A percentile compares a stretch with the other conserved stretches of the same genome.
These are phyloP conservation scores for Adelphocoris suturalis DNA, from an alignment of 2,888 invertebrate species.

Conservation along the genomic window DNA sequence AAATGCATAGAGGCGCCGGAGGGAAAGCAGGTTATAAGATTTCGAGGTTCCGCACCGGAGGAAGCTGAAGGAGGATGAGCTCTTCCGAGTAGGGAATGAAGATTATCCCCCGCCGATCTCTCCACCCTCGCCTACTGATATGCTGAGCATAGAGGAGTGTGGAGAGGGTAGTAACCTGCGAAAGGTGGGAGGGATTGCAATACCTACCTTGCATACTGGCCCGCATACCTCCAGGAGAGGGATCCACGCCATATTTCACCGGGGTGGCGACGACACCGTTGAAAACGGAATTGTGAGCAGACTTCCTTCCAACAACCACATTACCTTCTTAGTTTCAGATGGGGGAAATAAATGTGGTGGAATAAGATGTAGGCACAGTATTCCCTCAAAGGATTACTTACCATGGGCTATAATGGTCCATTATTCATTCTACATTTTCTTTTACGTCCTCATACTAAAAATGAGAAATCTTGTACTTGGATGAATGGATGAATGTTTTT, in stretches of 20 bases:
- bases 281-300: conserved; percentile 4
- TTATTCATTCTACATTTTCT: background rate
- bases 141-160: background rate
- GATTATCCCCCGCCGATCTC: conserved; percentile 18
- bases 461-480: too few relatives aligned
- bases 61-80: background rate
- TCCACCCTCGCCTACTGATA: background rate
- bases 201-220: conserved; percentile 46
- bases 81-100: conserved; percentile 28
- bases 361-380: background rate
- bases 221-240: conserved; percentile 41
- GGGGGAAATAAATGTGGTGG: background rate
- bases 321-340: background rate
- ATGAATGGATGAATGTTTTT: too few relatives aligned
- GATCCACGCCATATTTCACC: conserved; percentile 48
- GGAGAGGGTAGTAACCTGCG: background rate
- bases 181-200: background rate
- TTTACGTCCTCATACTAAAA: too few relatives aligned
- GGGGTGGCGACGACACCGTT: background rate
- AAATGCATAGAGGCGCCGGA: conserved; percentile 14
- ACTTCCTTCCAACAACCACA: background rate
- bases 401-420: background rate
- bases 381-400: too few relatives aligned
- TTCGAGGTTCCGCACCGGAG: background rate
- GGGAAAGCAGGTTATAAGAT: conserved; percentile 24